Base-by-base conservation (phyloP, 2,888 invertebrate species). In the Drosophila niveifrons region DNA sequence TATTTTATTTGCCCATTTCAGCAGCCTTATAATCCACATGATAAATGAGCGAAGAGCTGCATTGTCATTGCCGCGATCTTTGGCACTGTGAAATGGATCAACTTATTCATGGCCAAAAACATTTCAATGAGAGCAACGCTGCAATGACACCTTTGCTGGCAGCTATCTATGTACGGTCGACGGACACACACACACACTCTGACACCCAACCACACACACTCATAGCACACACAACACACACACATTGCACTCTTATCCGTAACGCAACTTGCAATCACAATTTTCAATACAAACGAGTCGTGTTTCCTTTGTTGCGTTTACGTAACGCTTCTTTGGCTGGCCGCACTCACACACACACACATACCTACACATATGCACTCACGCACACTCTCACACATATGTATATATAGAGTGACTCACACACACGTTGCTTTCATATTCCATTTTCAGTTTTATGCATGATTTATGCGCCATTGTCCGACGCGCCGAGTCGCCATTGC, bases 301-400 rank as follows among this genome's bases (percentile, higher is more conserved):
- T 75, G 80, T 59, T 79, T 79, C 77, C 71, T 79, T 75, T 78
- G 75, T 75, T 73, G 78, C 68, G 68, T 72, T 52, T 50, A 52
- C 48, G 61, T 73, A 68, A 52, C 73, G 55, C 50, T 75, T 43
- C 52, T 46, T 55, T 56, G 46, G 29, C 51, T 55, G n/a, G 31
- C 47, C 61, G 34, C 34, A 3, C 44, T 11, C 34, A 57, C 43
- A 28, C 36, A 29, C 46, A 34, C 17, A 36, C 55, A 18, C 43
- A 34, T 36, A 52, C 34, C 2, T 34, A 17, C 41, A 51, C 39
- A 23, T 23, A 6, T 23, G 23, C 23, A 43, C 23, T 6, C 15
- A 44, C 96, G 34, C 96, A 96, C 52, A 31, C 44, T 23, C 29
- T 34, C n/a, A 51, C 50, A 9, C 31, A 41, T 28, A 10, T 44